Evolutionary conservation across 1,140 invertebrate species (phyloP), one percentile per base, ranked within the genome.

Genomic region (Epicauta chinensis): DNA sequence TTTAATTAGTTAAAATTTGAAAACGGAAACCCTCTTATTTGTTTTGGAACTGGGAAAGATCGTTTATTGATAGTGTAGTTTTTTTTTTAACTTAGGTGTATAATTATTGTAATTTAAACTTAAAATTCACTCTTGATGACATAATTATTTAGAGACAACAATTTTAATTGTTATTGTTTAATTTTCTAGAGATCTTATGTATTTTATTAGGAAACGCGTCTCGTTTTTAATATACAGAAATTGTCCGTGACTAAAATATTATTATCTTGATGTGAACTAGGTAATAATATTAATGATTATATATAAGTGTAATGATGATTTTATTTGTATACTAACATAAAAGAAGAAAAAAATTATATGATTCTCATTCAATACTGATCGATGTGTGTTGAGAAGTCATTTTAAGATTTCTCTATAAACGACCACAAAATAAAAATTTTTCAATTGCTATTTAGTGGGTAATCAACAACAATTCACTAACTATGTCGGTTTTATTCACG

Each of bases 241-340:
- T 47, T 47, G 45, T 47, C 45, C 45, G 35, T 47, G 45, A 47
- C 45, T 47, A 47, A 47, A 47, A 37, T 23, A 23, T 23, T 47
- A 47, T 34, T 37, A 46, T 46, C 32, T 46, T 46, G 43, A 46
- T 46, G 45, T 47, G 45, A 47, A 47, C 45, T 47, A 47, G 45
- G 35, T 47, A 47, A 36, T 47, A 36, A 37, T 38, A 37, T 47
- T 47, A 47, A 47, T 47, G 45, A 36, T 47, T 47, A 37, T 37
- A 47, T 47, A 47, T 37, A 47, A 47, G 14, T 37, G 30, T 38
- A 47, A 47, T 47, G 45, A 47, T 29, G 34, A 23, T n/a, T n/a
- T n/a, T n/a, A n/a, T n/a, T n/a, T n/a, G n/a, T n/a, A n/a, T n/a
- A n/a, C n/a, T n/a, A n/a, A n/a, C n/a, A n/a, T n/a, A n/a, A n/a